Base-by-base conservation (phyloP, 2,113 vertebrate genomes). In the Pyrgilauda ruficollis region DNA sequence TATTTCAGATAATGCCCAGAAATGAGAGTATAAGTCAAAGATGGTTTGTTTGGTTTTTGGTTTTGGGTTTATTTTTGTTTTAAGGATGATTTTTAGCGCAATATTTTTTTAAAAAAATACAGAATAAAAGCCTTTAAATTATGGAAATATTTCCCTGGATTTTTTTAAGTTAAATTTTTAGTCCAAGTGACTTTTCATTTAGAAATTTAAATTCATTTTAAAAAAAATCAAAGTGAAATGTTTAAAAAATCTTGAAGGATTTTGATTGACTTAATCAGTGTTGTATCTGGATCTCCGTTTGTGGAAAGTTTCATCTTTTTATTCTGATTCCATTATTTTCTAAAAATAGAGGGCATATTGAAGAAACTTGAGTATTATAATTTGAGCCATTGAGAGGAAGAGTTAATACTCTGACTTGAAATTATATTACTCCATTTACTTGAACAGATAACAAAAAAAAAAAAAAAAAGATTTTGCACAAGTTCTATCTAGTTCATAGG, bases 211-310 rank as follows among this genome's bases (percentile, higher is more conserved):
- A 96, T 78, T 75, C 30, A 78, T 93, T 93, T 90, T 92, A 0
- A 1, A 22, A 84, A 77, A 93, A 86, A 70, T 50, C 15, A 18
- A 90, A 96, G 72, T 3, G 21, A 77, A 95, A 81, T 97, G 73
- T 94, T 94, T 78, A 56, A 95, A 93, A 92, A 89, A 93, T 90
- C 68, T 67, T 77, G 83, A 90, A 96, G 52, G 64, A 81, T 92
- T 97, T 94, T 96, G 91, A 94, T 95, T 93, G 91, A 96, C 86
- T 97, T 96, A 97, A 95, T 96, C 83, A 92, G 21, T 96, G 93
- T 95, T 97, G 76, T 96, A 94, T 90, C 94, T 96, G 73, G 56
- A 59, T 92, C 80, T 94, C 69, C 76, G 87, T 94, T 97, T 96
- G 86, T 95, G 83, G 47, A 90, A 94, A 97, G 94, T 95, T 94